Evolutionary conservation across 2,888 invertebrate genomes (phyloP), one percentile per base, ranked within the genome.

Genomic region (Luffia ferchaultella): DNA sequence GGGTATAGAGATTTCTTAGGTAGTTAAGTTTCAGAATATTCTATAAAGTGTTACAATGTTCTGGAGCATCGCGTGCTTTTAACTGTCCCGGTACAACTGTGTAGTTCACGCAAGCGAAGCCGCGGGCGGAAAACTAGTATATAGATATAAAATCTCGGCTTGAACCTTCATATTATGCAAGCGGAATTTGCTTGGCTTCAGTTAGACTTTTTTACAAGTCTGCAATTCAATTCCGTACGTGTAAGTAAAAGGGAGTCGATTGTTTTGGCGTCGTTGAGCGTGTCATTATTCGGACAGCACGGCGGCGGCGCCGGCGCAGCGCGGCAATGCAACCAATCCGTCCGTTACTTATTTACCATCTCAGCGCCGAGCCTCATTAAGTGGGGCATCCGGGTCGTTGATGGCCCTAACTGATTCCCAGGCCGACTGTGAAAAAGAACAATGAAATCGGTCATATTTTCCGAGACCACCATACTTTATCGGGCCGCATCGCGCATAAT

Each of bases 381-480:
- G 68, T 78, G 75, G 71, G 75, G 75, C 73, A 74, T 77, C 76
- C 76, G 71, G 66, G 73, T 66, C 70, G 78, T 75, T 77, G 80
- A 80, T 80, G 77, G 76, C 75, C 70, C 68, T 74, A 72, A 78
- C 82, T 80, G 82, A 82, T 82, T 82, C 80, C 76, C 74, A 74
- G 73, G 70, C 70, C 70, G 67, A 74, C 72, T 69, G 70, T 73
- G 64, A 62, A 65, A 62, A 66, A 73, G 74, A 82, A 83, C 82
- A 83, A 83, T 83, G 82, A 78, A 78, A 80, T 78, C 82, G 74
- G 78, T 79, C 79, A 82, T 78, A 82, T 78, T 79, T 78, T 75
- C 76, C 78, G 30, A 30, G 30, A 30, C 5, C 30, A 30, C 30
- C 30, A 12, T 30, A 30, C 30, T 30, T 30, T 30, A 30, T 30